Conservation (phyloP, 2,888 invertebrate species). For the Drosophila longiperda region DNA sequence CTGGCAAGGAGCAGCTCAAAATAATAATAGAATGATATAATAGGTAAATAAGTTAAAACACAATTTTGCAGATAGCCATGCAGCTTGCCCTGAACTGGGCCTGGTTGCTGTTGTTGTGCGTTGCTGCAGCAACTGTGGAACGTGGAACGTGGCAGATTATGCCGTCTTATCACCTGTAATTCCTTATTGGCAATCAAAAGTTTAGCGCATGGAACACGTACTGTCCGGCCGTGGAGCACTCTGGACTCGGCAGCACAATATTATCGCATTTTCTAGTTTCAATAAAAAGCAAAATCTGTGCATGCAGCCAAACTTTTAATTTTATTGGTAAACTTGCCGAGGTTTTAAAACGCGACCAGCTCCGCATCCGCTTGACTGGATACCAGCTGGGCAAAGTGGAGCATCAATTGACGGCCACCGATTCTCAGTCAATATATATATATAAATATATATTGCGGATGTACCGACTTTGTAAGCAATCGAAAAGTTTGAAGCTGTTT, state of each 20-base stretch:
- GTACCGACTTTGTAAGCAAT: constrained; percentile 32
- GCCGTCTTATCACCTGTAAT: constrained; percentile 83
- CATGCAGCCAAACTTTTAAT: constrained; percentile 77
- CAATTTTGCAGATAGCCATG: constrained; percentile 25
- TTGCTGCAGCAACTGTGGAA: constrained; percentile 49
- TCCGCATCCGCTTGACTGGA: constrained; percentile 15
- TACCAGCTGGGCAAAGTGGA: constrained; percentile 9
- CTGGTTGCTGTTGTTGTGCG: constrained; percentile 21
- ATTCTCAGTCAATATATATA: constrained; percentile 5
- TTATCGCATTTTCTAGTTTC: constrained; percentile 73
- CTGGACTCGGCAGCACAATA: constrained; percentile 26
- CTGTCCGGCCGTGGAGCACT: constrained; percentile 7
- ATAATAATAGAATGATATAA: constrained; percentile 33
- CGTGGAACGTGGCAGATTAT: constrained; percentile 77
- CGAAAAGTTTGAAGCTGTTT: constrained; percentile 52
- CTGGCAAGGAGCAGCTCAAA: constrained; percentile 11
- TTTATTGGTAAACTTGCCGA: constrained; percentile 77
- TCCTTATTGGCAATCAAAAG: constrained; percentile 83
- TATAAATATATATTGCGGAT: constrained; percentile 2
- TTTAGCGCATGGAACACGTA: constrained; percentile 55
- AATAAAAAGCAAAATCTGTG: constrained; percentile 75
- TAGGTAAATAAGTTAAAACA: constrained; percentile 36
- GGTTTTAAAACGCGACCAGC: constrained; percentile 42
- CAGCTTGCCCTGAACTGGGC: constrained; percentile 7
- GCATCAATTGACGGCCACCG: constrained; percentile 23